These are phyloP conservation scores for Cylas formicarius DNA, from an alignment of 1,140 invertebrate genomes.

Conservation along the genomic window DNA sequence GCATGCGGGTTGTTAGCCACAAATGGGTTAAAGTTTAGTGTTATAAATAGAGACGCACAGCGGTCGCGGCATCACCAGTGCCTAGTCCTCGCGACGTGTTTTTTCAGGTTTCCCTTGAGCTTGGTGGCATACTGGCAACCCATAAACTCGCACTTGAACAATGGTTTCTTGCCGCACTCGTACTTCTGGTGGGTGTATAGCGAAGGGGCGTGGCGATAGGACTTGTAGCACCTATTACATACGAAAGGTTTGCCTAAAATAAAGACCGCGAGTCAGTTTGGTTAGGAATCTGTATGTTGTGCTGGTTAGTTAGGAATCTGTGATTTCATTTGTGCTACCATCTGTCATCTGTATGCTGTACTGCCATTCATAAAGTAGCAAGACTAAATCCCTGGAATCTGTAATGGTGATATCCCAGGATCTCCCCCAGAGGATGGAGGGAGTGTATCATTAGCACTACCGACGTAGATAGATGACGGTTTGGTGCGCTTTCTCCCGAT, in stretches of 20 bases:
- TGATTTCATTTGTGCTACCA: not conserved
- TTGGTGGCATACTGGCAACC: conserved; percentile 39
- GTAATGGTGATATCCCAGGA: not conserved
- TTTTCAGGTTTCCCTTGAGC: conserved; percentile 25
- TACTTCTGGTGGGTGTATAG: conserved; percentile 56
- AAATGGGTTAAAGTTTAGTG: no score
- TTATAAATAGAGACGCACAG: no score
- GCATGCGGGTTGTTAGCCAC: no score
- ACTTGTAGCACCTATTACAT: conserved; percentile 52
- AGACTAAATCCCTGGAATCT: not conserved
- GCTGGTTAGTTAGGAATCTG: not conserved
- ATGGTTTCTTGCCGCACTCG: conserved; percentile 55
- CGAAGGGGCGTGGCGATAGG: conserved; percentile 48
- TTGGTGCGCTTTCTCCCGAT: not conserved
- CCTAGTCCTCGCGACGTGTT: no score
- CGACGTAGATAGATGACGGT: no score
- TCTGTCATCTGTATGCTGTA: not conserved
- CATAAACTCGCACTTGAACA: conserved; percentile 45
- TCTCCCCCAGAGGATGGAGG: no score
- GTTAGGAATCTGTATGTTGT: not conserved
- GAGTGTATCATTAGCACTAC: no score
- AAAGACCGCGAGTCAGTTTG: not conserved
- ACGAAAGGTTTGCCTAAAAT: conserved; percentile 22
- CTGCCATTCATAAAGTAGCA: not conserved
- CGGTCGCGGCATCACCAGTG: no score